Base-by-base conservation (phyloP, 2,888 invertebrate species). In the Panzeria rudis region DNA sequence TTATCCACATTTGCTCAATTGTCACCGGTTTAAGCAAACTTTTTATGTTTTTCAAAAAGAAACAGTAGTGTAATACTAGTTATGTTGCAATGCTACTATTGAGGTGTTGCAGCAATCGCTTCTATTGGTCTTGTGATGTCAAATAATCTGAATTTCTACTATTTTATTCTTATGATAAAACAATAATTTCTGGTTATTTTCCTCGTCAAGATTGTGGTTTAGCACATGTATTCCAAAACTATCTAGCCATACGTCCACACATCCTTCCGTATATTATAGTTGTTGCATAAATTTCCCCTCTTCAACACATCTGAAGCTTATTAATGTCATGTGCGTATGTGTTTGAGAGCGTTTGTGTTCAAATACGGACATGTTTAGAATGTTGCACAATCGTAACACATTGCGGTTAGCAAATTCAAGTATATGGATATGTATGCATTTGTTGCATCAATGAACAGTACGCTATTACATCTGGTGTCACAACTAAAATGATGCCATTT, bases 311-410 rank as follows among this genome's bases (percentile, higher is more conserved):
- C 20, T 20, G 25, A 54, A 41, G 44, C 8, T 17, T 17, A n/a
- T 54, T 75, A 50, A 7, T 8, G 13, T 1, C n/a, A 25, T 44
- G 23, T 62, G 47, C 32, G 6, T 32, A 15, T 38, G 15, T 64
- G 20, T 52, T 47, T 47, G 32, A 61, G 54, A 20, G 35, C 38
- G 25, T 29, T 44, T 41, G 5, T 61, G 7, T 61, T 47, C 8
- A 56, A 35, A 44, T 25, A 32, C 78, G 61, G 61, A 64, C 68
- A 64, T 68, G 54, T 85, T 80, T 76, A 80, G 85, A 85, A 85
- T 85, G 82, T 85, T 85, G 82, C 82, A 78, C 78, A 81, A 85
- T 69, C 41, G 59, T 68, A 80, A 61, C 50, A 80, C 52, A 66
- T 73, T 80, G 56, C 35, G 47, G 64, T 52, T 61, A 50, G 23